These are phyloP conservation scores for Drosophila diplacantha DNA, from an alignment of 2,888 invertebrate genomes.

Conservation along the genomic window DNA sequence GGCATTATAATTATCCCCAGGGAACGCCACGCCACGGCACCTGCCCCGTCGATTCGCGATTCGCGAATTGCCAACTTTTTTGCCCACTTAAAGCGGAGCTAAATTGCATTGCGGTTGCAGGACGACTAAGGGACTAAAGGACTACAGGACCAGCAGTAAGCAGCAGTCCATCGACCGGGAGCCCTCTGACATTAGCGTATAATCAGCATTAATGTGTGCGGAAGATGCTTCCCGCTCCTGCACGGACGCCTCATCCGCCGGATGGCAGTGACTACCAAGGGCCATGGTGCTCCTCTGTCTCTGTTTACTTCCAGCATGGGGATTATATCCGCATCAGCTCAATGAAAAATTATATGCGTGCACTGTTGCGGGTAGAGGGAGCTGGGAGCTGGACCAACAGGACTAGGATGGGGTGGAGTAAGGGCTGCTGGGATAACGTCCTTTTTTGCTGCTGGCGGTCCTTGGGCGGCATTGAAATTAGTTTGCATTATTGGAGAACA, in stretches of 20 bases:
- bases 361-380: conserved; percentile 16
- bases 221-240: conserved; percentile 30
- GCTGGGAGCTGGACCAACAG: not conserved
- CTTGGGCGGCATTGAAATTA: conserved; percentile 41
- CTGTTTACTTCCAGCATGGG: conserved; percentile 44
- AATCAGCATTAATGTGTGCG: conserved; percentile 68
- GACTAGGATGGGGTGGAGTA: not conserved
- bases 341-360: conserved; percentile 62
- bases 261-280: conserved; percentile 22
- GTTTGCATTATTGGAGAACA: conserved; percentile 39
- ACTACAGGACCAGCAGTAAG: conserved; percentile 2
- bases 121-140: not conserved
- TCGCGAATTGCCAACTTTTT: conserved; percentile 66
- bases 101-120: conserved; percentile 63
- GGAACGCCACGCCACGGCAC: conserved; percentile 22
- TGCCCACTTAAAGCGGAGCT: conserved; percentile 54
- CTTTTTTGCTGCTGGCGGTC: conserved; percentile 17
- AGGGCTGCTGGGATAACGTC: conserved; percentile 16
- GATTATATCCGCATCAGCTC: conserved; percentile 67
- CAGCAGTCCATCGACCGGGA: conserved; percentile 7
- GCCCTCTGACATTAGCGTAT: conserved; percentile 58
- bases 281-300: conserved; percentile 50
- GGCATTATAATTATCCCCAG: conserved; percentile 71
- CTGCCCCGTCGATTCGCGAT: conserved; percentile 55
- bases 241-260: conserved; percentile 30